These are phyloP conservation scores for Mesembrinibis cayennensis DNA, from an alignment of 2,113 vertebrate species.

Conservation along the genomic window DNA sequence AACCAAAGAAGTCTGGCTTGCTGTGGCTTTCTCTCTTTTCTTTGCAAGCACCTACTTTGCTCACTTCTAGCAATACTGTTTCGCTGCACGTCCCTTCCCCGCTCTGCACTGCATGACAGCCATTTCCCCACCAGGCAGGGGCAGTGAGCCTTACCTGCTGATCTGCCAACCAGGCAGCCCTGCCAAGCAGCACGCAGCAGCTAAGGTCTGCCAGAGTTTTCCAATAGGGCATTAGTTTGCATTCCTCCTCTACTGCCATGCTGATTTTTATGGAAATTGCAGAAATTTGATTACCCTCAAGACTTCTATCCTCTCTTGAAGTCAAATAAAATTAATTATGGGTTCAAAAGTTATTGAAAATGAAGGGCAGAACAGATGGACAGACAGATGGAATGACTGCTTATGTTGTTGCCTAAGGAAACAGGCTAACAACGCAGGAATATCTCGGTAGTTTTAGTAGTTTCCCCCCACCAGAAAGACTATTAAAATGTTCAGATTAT, in stretches of 20 bases:
- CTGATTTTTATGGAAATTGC: background rate
- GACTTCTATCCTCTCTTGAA: constrained; percentile 25
- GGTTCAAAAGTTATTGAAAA: constrained; percentile 55
- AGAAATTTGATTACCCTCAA: background rate
- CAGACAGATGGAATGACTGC: constrained; percentile 58
- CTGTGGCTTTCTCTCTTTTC: background rate
- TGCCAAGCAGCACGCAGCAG: background rate
- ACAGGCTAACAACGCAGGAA: constrained; percentile 8
- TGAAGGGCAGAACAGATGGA: constrained; percentile 59
- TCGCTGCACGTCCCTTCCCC: background rate
- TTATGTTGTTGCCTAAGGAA: constrained; percentile 44
- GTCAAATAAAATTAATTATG: background rate
- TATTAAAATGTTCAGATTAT: background rate
- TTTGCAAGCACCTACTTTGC: background rate
- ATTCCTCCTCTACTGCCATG: background rate
- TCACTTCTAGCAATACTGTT: background rate
- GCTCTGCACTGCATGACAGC: background rate
- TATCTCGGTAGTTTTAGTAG: constrained; percentile 9
- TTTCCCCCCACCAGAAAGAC: background rate
- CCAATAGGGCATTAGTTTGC: background rate
- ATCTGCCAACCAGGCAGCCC: background rate
- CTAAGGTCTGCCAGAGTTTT: background rate
- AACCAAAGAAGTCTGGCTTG: background rate
- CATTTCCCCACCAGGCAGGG: background rate
- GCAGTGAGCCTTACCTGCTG: background rate